A percentile compares a stretch with the other conserved stretches of the same genome.
Evolutionary conservation across 2,113 vertebrate species (phyloP).

Genomic region (Typhlomys cinereus): DNA sequence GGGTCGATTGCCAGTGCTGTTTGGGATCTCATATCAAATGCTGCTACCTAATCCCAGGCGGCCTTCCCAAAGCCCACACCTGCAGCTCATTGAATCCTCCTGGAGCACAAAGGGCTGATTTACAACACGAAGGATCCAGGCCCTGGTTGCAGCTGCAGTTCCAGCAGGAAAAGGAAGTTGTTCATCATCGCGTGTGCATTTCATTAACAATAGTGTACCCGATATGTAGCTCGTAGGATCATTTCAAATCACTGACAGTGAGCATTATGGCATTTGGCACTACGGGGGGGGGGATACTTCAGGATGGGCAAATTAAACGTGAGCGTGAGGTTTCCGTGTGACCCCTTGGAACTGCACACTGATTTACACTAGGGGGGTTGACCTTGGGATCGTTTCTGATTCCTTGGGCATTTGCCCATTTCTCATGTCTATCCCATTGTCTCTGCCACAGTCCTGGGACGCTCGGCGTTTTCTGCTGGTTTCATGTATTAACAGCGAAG

Average conservation of each 20-base stretch:
- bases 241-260: constrained; percentile 91
- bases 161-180: constrained; percentile 98
- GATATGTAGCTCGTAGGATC: constrained; percentile 87
- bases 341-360: constrained; percentile 74
- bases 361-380: constrained; percentile 81
- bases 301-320: constrained; percentile 87
- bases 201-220: constrained; percentile 92
- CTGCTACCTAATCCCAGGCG: constrained; percentile 93
- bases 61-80: constrained; percentile 92
- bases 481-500: not conserved
- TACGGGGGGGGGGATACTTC: constrained; percentile 86
- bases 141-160: constrained; percentile 93
- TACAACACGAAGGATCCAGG: constrained; percentile 91
- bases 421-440: constrained; percentile 75
- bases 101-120: constrained; percentile 97
- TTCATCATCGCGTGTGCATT: constrained; percentile 95
- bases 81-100: constrained; percentile 97
- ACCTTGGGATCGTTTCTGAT: constrained; percentile 75
- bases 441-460: constrained; percentile 60
- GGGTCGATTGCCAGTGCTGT: constrained; percentile 87
- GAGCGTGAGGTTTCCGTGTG: constrained; percentile 83
- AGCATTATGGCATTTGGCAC: constrained; percentile 88
- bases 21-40: constrained; percentile 92
- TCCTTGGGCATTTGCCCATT: constrained; percentile 76
- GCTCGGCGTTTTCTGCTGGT: not conserved